Base-by-base conservation (phyloP, 2,113 vertebrate species). In the Malurus elegans region DNA sequence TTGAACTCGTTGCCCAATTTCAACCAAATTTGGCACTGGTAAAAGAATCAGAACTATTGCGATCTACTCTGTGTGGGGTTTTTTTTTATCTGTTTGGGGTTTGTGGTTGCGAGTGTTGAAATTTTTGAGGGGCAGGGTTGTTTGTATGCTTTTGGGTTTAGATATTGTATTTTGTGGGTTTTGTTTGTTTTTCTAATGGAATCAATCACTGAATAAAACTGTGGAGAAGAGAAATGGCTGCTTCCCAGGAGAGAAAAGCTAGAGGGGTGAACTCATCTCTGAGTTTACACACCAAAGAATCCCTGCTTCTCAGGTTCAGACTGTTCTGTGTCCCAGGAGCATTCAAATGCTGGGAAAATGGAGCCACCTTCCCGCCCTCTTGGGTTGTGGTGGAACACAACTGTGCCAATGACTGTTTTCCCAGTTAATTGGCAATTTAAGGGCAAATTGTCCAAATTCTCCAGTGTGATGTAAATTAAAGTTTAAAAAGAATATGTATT, bases 11-110 rank as follows among this genome's bases (percentile, higher is more conserved):
- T 79, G 20, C 42, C 15, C 4, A 31, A 16, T 38, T 85, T 42
- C 44, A 71, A 24, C 12, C 9, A 14, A 61, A 71, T 78, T 47
- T 34, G 23, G 8, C 8, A 47, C 10, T 16, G 9, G 5, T 50
- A 18, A 86, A 70, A 84, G 34, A 32, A 29, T 32, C 14, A 60
- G 18, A 8, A 26, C 11, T 40, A 10, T 5, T 18, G 3, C 67
- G 14, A 4, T 34, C 40, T 79, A 50, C 16, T 2, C 38, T 73
- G 3, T 34, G 12, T 18, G 29, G 5, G 3, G 0, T 6, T 40
- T 48, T n/a, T n/a, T 47, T 44, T 66, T 10, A 26, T 42, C 25
- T 42, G 4, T 29, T 40, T 72, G 11, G 23, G 16, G 4, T 53
- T 60, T 66, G 58, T 61, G 17, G 7, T 53, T 65, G 10, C 38